phyloP scores from a whole-genome alignment of 1,140 invertebrate genomes.

The Sarcophaga bullata region DNA sequence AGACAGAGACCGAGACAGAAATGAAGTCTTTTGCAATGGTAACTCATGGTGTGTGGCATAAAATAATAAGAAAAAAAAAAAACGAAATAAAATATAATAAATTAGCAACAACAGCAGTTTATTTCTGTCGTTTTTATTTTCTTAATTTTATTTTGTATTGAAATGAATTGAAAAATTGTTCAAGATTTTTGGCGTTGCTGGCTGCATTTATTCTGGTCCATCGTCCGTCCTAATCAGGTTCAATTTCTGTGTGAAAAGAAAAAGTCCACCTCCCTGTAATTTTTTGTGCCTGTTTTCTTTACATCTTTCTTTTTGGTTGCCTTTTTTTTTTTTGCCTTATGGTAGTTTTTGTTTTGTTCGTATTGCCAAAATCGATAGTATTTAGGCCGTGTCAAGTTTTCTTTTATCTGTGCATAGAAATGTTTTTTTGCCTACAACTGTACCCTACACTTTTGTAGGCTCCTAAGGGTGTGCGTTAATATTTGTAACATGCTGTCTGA shows the following conservation, averaged over 20 bases:
- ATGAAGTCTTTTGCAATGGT: too few relatives aligned
- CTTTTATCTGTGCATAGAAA: not conserved
- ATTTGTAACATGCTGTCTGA: too few relatives aligned
- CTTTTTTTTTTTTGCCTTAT: not conserved
- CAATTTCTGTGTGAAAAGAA: not conserved
- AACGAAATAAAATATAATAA: not conserved
- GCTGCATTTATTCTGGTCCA: not conserved
- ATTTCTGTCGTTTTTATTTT: not conserved
- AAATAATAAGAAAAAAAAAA: too few relatives aligned
- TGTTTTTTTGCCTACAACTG: too few relatives aligned
- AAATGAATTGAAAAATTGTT: not conserved
- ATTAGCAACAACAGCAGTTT: slow-evolving; percentile 16
- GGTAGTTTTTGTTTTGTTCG: not conserved
- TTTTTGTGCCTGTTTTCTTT: too few relatives aligned
- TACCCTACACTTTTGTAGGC: too few relatives aligned
- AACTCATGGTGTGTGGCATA: too few relatives aligned
- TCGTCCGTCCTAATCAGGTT: not conserved
- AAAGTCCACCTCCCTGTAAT: slow-evolving; percentile 3
- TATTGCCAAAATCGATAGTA: slow-evolving; percentile 14
- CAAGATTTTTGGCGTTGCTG: slow-evolving; percentile 19
- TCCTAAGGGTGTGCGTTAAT: too few relatives aligned
- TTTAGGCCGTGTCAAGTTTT: slow-evolving; percentile 23
- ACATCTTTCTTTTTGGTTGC: not conserved
- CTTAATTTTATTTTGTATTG: too few relatives aligned
- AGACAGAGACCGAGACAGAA: not conserved